Percentiles rank a stretch among this genome's conserved stretches.
phyloP scores from a whole-genome alignment of 2,888 invertebrate species.

The Diploptera punctata region DNA sequence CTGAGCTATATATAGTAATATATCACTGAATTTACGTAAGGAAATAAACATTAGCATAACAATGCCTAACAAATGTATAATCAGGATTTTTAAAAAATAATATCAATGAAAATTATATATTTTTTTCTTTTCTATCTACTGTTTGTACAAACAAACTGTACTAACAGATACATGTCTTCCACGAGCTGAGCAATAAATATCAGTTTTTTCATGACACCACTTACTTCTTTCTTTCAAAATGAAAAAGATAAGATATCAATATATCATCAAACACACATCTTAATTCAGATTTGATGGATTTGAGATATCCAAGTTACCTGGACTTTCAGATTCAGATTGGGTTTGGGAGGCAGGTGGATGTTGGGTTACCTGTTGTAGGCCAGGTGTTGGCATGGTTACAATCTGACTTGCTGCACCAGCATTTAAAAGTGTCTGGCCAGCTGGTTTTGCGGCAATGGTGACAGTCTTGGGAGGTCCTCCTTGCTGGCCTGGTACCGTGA shows the following conservation, averaged over 20 bases:
- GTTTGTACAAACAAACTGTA: neutral
- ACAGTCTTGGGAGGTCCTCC: conserved; percentile 64
- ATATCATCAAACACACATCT: neutral
- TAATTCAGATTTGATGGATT: neutral
- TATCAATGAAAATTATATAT: neutral
- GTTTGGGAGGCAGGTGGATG: conserved; percentile 1
- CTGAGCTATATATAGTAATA: too few relatives aligned
- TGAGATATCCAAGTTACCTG: neutral
- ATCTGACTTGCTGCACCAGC: conserved; percentile 12
- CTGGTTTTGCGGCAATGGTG: conserved; percentile 56
- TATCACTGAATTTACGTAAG: too few relatives aligned
- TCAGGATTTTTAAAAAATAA: neutral
- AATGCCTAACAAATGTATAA: neutral
- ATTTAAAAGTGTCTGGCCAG: conserved; percentile 7
- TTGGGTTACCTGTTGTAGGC: conserved; percentile 16
- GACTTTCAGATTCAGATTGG: neutral
- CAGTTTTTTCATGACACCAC: neutral
- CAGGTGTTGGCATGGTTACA: conserved; percentile 18
- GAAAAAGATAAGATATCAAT: neutral
- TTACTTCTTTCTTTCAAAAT: neutral
- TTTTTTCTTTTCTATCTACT: neutral
- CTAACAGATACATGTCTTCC: neutral
- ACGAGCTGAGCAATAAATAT: conserved; percentile 4
- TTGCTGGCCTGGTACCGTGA: conserved; percentile 66
- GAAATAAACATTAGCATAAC: neutral